Conservation (phyloP, 2,888 invertebrate species). For the Tipula confusa region DNA sequence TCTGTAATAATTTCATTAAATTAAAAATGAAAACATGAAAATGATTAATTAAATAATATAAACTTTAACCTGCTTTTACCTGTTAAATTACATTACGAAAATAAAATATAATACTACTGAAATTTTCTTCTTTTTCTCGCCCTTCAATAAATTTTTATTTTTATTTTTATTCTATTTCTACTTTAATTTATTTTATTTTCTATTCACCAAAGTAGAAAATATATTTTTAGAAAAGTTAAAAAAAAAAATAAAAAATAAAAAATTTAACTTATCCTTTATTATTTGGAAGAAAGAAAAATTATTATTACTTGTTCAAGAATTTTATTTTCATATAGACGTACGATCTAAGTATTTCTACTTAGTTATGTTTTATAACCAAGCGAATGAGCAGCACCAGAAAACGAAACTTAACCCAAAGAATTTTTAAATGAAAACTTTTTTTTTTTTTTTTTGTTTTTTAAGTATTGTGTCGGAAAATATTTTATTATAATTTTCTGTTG, state of each 20-base stretch:
- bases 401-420: constrained; percentile 20
- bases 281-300: not conserved
- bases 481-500: not conserved
- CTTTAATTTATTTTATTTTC: not conserved
- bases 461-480: constrained; percentile 3
- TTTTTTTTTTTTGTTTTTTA: not conserved
- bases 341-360: not conserved
- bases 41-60: constrained; percentile 12
- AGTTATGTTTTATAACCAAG: not conserved
- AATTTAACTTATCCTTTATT: not conserved
- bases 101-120: not conserved
- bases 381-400: not conserved
- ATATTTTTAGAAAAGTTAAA: not conserved
- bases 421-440: constrained; percentile 16
- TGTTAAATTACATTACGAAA: not conserved
- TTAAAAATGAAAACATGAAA: not conserved
- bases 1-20: constrained; percentile 25
- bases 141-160: not conserved
- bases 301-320: constrained; percentile 20
- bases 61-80: constrained; percentile 12
- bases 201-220: not conserved
- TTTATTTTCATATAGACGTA: not conserved
- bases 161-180: not conserved
- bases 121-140: not conserved
- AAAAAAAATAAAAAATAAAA: not conserved